Evolutionary conservation across 2,113 vertebrate genomes (phyloP).

Genomic region (Sterrhoptilus dennistouni): DNA sequence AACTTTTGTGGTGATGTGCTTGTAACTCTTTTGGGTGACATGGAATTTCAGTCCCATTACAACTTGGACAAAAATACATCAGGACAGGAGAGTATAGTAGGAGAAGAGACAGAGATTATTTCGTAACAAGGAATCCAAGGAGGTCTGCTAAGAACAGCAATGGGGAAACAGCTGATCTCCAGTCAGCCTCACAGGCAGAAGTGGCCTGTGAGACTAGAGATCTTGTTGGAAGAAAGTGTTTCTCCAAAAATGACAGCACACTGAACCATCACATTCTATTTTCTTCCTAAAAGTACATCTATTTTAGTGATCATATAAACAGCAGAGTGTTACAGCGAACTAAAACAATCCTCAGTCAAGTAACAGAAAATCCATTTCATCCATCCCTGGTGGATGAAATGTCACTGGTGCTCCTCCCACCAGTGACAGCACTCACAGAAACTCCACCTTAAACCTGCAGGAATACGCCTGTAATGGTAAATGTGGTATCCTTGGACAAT

Average conservation of each 20-base stretch:
- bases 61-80: neutral
- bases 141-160: neutral
- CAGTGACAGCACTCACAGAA: neutral
- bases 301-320: neutral
- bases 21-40: neutral
- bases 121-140: rapidly evolving
- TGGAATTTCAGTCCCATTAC: neutral
- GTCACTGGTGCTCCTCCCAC: neutral
- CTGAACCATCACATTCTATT: neutral
- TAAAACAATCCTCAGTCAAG: neutral
- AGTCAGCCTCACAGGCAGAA: neutral
- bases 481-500: neutral
- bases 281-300: neutral
- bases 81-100: neutral
- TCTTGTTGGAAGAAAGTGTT: neutral
- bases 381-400: too few relatives aligned
- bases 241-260: neutral
- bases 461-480: neutral
- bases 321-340: neutral
- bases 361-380: neutral
- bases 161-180: neutral
- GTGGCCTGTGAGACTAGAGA: neutral
- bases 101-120: neutral
- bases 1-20: neutral
- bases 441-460: neutral